Percentiles rank a stretch among this genome's conserved stretches.
phyloP scores from a whole-genome alignment of 2,888 invertebrate genomes.

The Cryptus armator region DNA sequence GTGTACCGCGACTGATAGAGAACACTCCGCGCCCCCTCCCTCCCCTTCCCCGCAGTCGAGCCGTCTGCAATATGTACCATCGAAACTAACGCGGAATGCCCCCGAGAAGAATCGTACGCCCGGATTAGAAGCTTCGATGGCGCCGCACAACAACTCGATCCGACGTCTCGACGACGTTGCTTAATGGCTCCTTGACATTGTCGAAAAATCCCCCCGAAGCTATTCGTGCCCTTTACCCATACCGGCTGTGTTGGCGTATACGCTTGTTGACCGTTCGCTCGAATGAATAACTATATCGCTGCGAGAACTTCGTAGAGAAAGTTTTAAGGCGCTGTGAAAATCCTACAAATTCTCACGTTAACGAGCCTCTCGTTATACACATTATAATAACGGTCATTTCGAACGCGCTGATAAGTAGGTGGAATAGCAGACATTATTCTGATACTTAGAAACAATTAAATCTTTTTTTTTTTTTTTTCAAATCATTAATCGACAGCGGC shows the following conservation, averaged over 20 bases:
- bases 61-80: not conserved
- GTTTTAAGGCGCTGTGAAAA: not conserved
- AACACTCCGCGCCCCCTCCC: not conserved
- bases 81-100: not conserved
- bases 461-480: not conserved
- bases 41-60: not conserved
- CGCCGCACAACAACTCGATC: slow-evolving; percentile 1
- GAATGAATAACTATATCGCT: not conserved
- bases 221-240: slow-evolving; percentile 36
- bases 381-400: not conserved
- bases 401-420: not conserved
- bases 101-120: slow-evolving; percentile 12
- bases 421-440: no score
- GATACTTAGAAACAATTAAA: not conserved
- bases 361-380: not conserved
- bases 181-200: slow-evolving; percentile 49
- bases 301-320: not conserved
- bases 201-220: slow-evolving; percentile 16
- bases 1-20: slow-evolving; percentile 21
- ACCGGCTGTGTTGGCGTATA: not conserved
- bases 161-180: slow-evolving; percentile 25
- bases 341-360: not conserved
- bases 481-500: slow-evolving; percentile 38
- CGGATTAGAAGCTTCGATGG: slow-evolving; percentile 38
- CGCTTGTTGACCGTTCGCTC: not conserved